Evolutionary conservation across 2,888 invertebrate species (phyloP).

Genomic region (Nymphalis c-album): DNA sequence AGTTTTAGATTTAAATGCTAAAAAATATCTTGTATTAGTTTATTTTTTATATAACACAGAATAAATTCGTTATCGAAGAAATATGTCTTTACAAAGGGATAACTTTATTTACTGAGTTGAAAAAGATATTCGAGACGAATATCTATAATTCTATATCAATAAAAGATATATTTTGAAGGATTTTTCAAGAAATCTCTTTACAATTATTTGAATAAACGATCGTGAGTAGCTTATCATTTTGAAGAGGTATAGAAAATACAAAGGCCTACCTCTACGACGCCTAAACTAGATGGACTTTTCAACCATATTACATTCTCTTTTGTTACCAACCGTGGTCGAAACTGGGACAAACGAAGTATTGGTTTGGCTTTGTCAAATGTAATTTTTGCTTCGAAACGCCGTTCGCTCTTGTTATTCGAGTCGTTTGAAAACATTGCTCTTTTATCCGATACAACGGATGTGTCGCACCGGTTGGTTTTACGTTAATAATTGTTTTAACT

Average conservation of each 20-base stretch:
- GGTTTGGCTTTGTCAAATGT: slow-evolving; percentile 24
- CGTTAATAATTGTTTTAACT: slow-evolving; percentile 2
- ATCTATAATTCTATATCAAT: not conserved
- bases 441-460: not conserved
- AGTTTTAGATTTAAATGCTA: not conserved
- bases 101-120: not conserved
- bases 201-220: slow-evolving; percentile 4
- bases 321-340: slow-evolving; percentile 18
- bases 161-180: not conserved
- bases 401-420: slow-evolving; percentile 10
- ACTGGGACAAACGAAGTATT: slow-evolving; percentile 22
- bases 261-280: slow-evolving; percentile 18
- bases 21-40: too few species aligned
- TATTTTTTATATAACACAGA: too few species aligned
- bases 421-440: slow-evolving; percentile 2
- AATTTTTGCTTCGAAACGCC: slow-evolving; percentile 1
- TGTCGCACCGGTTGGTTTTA: not conserved
- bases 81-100: too few species aligned
- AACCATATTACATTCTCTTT: slow-evolving; percentile 20
- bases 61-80: too few species aligned
- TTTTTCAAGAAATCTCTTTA: not conserved
- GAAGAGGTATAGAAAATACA: slow-evolving; percentile 12
- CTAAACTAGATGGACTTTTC: slow-evolving; percentile 15
- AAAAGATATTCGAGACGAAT: not conserved
- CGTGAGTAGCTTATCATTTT: slow-evolving; percentile 4